These are phyloP conservation scores for Strigamia maritima DNA, from an alignment of 2,888 invertebrate genomes.

Conservation along the genomic window DNA sequence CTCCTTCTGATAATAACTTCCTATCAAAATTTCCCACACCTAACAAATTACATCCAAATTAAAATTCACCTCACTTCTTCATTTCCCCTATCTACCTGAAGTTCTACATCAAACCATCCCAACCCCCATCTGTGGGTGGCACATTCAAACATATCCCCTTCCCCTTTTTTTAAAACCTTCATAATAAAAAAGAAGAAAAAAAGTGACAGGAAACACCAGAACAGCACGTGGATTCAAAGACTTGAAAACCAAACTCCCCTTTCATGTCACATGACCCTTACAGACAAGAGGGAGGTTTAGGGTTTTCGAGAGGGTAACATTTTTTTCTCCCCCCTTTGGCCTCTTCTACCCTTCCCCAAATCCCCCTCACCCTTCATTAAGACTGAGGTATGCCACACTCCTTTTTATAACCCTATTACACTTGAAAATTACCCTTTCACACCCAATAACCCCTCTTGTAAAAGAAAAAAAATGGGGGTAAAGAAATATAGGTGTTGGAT, in stretches of 20 bases:
- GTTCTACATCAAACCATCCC: not conserved
- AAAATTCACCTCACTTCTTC: constrained; percentile 9
- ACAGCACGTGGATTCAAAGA: constrained; percentile 29
- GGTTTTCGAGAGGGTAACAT: constrained; percentile 16
- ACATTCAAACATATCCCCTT: not conserved
- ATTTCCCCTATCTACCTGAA: not conserved
- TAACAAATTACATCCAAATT: not conserved
- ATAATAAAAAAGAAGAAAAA: not conserved
- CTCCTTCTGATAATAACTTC: not conserved
- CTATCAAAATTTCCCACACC: not conserved
- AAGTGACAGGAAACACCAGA: constrained; percentile 22
- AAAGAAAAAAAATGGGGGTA: not conserved
- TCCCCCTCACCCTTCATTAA: not conserved
- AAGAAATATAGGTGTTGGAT: not conserved
- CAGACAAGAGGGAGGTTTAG: not conserved
- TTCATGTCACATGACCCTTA: constrained; percentile 37
- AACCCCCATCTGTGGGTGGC: constrained; percentile 1
- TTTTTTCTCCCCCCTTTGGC: not conserved
- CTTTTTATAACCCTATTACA: constrained; percentile 25
- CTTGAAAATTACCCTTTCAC: constrained; percentile 32
- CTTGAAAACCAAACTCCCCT: constrained; percentile 33
- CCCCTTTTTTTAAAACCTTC: constrained; percentile 27
- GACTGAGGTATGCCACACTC: not conserved
- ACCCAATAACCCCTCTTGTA: not conserved
- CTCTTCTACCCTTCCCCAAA: constrained; percentile 22